Conservation (phyloP, 37 sponge, comb jelly and placozoan genomes). For the Hormiphora californensis region DNA sequence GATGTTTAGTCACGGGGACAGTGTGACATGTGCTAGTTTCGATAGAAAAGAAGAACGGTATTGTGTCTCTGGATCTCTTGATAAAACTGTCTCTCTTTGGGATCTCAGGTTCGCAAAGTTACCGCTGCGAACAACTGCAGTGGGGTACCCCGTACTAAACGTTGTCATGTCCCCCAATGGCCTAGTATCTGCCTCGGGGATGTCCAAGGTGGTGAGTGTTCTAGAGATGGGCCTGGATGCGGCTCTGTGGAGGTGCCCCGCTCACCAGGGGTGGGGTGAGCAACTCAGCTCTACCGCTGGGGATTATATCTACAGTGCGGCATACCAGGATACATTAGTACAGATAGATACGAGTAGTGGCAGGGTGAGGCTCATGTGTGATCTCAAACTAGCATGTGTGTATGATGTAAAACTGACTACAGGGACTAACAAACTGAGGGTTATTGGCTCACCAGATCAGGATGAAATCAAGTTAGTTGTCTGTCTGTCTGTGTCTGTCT, state of each 20-base stretch:
- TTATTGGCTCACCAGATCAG: neutral
- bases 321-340: constrained; percentile 24
- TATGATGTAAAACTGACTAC: neutral
- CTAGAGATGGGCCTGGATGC: constrained; percentile 17
- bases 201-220: constrained; percentile 34
- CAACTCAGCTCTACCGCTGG: neutral
- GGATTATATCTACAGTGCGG: neutral
- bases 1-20: neutral
- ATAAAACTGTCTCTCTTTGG: neutral
- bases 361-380: neutral
- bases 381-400: neutral
- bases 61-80: neutral
- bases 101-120: constrained; percentile 6
- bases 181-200: neutral
- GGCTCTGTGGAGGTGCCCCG: constrained; percentile 23
- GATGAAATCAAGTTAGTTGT: constrained; percentile 31
- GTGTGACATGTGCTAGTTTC: constrained; percentile 24
- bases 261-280: constrained; percentile 3
- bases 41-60: neutral
- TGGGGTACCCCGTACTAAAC: neutral
- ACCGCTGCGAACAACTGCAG: neutral
- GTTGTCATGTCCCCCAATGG: neutral
- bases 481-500: too few species aligned
- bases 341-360: constrained; percentile 5
- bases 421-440: neutral